phyloP scores from a whole-genome alignment of 2,888 invertebrate species.

The Thereva unica region DNA sequence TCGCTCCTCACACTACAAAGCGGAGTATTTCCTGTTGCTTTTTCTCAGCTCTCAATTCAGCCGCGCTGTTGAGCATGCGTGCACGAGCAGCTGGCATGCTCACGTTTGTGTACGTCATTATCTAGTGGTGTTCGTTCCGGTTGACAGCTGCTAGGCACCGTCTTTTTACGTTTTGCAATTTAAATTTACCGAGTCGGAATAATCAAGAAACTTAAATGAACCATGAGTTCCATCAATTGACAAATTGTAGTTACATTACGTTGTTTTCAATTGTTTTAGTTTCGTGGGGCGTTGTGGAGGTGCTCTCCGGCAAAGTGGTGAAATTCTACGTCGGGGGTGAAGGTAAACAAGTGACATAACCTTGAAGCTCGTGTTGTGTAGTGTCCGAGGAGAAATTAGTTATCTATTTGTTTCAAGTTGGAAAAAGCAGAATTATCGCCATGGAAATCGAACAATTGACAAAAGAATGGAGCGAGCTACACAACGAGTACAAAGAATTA shows the following conservation, averaged over 20 bases:
- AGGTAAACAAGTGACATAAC: constrained; percentile 23
- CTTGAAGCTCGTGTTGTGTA: constrained; percentile 9
- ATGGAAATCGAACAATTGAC: constrained; percentile 66
- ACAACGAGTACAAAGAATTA: constrained; percentile 76
- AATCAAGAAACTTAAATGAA: constrained; percentile 2
- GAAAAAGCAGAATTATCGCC: constrained; percentile 16
- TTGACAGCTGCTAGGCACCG: neutral
- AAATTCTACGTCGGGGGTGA: constrained; percentile 8
- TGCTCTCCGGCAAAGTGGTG: constrained; percentile 5
- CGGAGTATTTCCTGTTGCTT: too few relatives aligned
- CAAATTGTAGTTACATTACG: constrained; percentile 22
- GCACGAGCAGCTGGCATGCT: too few relatives aligned
- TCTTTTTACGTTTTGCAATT: constrained; percentile 4
- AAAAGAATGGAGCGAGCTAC: constrained; percentile 80
- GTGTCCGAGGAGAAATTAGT: neutral
- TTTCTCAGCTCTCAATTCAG: too few relatives aligned
- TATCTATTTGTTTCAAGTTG: neutral
- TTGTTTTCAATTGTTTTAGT: neutral
- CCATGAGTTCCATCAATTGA: constrained; percentile 22
- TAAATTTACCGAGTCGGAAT: neutral
- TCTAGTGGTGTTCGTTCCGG: neutral
- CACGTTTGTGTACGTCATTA: neutral
- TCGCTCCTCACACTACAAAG: too few relatives aligned
- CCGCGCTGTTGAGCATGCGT: too few relatives aligned
- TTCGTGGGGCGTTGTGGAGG: neutral